phyloP scores from a whole-genome alignment of 2,113 vertebrate genomes.

The Recurvirostra avosetta region DNA sequence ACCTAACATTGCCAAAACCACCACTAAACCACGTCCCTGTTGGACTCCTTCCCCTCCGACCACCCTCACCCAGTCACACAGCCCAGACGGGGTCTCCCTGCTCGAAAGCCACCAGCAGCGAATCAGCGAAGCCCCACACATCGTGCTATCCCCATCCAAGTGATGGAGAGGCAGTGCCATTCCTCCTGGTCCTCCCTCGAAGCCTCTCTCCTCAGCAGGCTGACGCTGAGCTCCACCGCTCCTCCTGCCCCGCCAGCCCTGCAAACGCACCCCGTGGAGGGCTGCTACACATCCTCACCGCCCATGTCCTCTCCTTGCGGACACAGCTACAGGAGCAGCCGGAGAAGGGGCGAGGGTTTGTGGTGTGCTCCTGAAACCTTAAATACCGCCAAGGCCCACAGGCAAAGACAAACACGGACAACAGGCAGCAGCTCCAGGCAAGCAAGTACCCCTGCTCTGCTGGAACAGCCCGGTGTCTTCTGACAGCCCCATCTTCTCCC shows the following conservation, averaged over 20 bases:
- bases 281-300: background rate
- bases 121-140: accelerated
- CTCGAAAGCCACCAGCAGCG: accelerated
- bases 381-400: accelerated
- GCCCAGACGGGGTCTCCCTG: accelerated
- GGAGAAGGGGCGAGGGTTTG: background rate
- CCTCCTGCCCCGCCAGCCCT: background rate
- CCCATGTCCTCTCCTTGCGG: background rate
- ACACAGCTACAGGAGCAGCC: background rate
- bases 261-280: accelerated
- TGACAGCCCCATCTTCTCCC: background rate
- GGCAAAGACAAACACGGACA: accelerated
- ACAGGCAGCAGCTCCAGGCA: background rate
- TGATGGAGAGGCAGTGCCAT: accelerated
- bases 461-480: accelerated
- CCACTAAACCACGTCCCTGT: too few species aligned
- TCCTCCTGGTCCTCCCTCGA: accelerated
- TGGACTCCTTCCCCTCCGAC: background rate
- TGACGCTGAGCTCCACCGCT: background rate
- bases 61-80: background rate
- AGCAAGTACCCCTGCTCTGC: background rate
- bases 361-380: background rate
- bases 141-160: accelerated
- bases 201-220: background rate
- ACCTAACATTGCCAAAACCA: too few species aligned